phyloP scores from a whole-genome alignment of 2,113 vertebrate species.

The Oophaga pumilio region DNA sequence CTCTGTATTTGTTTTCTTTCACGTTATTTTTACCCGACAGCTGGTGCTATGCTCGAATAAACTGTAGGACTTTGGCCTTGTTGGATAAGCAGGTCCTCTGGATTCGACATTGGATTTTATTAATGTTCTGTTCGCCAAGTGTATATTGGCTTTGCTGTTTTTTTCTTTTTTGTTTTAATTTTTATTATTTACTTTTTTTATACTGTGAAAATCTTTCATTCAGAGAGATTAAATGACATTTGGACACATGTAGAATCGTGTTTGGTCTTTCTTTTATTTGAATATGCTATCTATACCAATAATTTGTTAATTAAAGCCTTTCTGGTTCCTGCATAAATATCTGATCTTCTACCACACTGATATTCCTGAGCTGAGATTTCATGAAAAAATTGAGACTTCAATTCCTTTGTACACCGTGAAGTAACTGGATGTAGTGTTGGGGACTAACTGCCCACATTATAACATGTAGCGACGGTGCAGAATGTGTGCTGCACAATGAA shows the following conservation, averaged over 20 bases:
- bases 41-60: slow-evolving; percentile 79
- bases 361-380: too few species aligned
- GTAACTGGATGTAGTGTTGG: too few species aligned
- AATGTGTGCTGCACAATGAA: too few species aligned
- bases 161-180: slow-evolving; percentile 68
- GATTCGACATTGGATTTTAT: slow-evolving; percentile 78
- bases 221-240: slow-evolving; percentile 90
- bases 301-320: too few species aligned
- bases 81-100: slow-evolving; percentile 62
- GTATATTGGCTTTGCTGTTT: slow-evolving; percentile 73
- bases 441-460: too few species aligned
- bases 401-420: too few species aligned
- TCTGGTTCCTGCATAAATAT: too few species aligned
- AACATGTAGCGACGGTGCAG: too few species aligned
- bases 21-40: slow-evolving; percentile 67
- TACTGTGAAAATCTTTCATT: slow-evolving; percentile 94
- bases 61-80: slow-evolving; percentile 60
- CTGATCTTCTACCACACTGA: too few species aligned
- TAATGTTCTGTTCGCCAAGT: slow-evolving; percentile 78
- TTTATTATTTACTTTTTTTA: slow-evolving; percentile 85
- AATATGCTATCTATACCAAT: background rate
- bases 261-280: slow-evolving; percentile 12
- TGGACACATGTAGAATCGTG: slow-evolving; percentile 74
- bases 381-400: too few species aligned
- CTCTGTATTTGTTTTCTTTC: background rate